These are phyloP conservation scores for Hydrolagus affinis DNA, from an alignment of 2,113 vertebrate genomes.

Conservation along the genomic window DNA sequence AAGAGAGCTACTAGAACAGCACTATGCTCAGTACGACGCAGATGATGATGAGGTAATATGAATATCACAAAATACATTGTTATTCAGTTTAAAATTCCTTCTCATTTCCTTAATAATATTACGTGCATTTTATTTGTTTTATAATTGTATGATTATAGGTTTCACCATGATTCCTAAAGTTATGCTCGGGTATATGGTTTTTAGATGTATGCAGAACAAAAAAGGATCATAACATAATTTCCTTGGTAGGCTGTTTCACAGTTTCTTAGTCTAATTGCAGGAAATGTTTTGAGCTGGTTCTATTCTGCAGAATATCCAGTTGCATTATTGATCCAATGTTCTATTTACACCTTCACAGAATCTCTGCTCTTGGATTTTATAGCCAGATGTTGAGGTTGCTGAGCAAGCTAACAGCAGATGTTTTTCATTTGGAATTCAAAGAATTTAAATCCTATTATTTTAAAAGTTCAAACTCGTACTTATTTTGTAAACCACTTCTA, in stretches of 20 bases:
- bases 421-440: not conserved
- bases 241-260: not conserved
- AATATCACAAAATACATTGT: not conserved
- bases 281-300: not conserved
- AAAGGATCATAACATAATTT: not conserved
- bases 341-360: not conserved
- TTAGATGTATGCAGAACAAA: not conserved
- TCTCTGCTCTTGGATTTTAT: not conserved
- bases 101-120: too few relatives aligned
- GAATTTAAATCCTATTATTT: not conserved
- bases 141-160: not conserved
- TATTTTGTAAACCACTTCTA: not conserved
- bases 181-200: not conserved
- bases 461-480: not conserved
- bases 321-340: not conserved
- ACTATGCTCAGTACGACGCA: constrained; percentile 88
- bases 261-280: not conserved
- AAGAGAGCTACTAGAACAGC: constrained; percentile 87
- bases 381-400: not conserved
- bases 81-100: not conserved
- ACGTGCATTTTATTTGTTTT: not conserved
- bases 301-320: not conserved
- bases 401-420: not conserved
- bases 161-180: not conserved
- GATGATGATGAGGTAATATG: constrained; percentile 87